Evolutionary conservation across 2,888 invertebrate genomes (phyloP).

Genomic region (Cylindroiulus punctatus): DNA sequence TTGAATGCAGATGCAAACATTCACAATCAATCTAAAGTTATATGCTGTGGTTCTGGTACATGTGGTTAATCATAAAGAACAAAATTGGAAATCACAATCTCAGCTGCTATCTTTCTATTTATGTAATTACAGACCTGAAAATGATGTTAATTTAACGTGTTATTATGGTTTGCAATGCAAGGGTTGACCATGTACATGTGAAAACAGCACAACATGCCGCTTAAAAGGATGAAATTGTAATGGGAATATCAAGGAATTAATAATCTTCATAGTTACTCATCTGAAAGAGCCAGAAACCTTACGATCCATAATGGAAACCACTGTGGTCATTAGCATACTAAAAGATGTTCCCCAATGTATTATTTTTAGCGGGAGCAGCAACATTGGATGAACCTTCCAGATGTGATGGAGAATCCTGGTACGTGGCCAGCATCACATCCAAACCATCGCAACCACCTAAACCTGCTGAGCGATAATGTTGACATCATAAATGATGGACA

Average conservation of each 20-base stretch:
- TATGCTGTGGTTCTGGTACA: no score
- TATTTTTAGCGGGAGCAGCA: conserved; percentile 51
- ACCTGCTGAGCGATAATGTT: not conserved
- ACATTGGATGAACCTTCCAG: conserved; percentile 62
- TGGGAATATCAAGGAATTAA: not conserved
- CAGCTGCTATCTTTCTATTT: no score
- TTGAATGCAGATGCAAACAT: no score
- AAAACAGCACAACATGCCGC: no score
- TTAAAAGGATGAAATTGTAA: no score
- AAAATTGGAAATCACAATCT: no score
- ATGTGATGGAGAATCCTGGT: conserved; percentile 72
- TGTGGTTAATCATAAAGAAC: no score
- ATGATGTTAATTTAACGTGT: no score
- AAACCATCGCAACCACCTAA: not conserved
- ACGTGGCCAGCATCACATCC: conserved; percentile 59
- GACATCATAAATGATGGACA: conserved; percentile 40
- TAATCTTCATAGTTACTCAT: not conserved
- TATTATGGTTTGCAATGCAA: no score
- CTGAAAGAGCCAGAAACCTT: not conserved
- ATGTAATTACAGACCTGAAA: no score
- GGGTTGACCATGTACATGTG: no score
- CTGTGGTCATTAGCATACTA: not conserved
- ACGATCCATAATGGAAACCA: not conserved
- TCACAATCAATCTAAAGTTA: no score
- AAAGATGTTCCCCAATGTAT: not conserved